Percentiles rank a stretch among this genome's conserved stretches.
Conservation (phyloP, 2,888 invertebrate species). For the Acrobasis suavella region DNA sequence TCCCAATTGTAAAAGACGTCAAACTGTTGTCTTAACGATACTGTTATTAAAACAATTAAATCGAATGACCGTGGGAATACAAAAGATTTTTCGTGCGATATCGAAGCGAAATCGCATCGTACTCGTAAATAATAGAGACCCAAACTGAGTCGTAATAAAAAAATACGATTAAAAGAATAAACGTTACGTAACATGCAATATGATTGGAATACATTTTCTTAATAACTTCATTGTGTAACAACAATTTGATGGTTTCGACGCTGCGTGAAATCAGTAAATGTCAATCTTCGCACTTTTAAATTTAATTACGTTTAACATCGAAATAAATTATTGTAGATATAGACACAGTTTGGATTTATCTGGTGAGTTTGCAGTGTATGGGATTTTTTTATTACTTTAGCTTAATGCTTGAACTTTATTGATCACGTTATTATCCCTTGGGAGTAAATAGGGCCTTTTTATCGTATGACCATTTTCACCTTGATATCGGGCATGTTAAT, state of each 20-base stretch:
- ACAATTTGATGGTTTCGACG: conserved; percentile 9
- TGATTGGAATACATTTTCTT: conserved; percentile 21
- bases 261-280: conserved; percentile 1
- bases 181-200: conserved; percentile 14
- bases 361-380: no score
- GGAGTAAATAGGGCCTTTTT: no score
- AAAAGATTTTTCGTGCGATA: conserved; percentile 2
- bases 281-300: neutral
- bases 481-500: no score
- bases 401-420: no score
- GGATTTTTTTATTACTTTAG: no score
- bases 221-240: conserved; percentile 27
- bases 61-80: conserved; percentile 15
- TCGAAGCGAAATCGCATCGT: neutral
- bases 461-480: no score
- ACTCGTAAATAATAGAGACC: neutral
- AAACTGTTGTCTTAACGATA: neutral
- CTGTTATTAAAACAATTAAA: conserved; percentile 13
- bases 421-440: no score
- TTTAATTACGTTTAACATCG: neutral
- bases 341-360: no score
- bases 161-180: neutral
- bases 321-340: no score
- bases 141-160: neutral
- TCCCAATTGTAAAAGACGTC: neutral